Base-by-base conservation (phyloP, 2,888 invertebrate species). In the Limnephilus marmoratus region DNA sequence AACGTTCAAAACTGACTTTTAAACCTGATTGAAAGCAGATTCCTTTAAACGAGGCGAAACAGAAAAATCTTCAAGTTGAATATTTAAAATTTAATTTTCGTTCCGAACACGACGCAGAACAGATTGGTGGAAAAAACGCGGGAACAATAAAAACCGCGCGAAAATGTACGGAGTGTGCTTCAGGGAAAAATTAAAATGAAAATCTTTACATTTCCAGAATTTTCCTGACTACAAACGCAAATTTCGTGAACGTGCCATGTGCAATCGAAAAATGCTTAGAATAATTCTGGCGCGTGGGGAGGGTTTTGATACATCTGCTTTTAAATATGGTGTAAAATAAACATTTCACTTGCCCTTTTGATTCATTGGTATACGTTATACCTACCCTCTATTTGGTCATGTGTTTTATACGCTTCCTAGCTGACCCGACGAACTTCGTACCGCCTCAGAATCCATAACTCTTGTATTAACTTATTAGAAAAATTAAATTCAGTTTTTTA, bases 71-170 rank as follows among this genome's bases (percentile, higher is more conserved):
- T 45, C 41, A 90, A 37, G 45, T 31, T 81, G 34, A 81, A 82
- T 90, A 49, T 82, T 90, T 82, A 90, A 90, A 90, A 49, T 90
- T 90, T 90, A 81, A 90, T 90, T 82, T 82, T 82, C 90, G 31
- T 34, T 82, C 31, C 90, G 90, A 31, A 29, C 37, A 49, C 82
- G 90, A n/a, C 45, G 41, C 82, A 24, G n/a, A 45, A 37, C 45
- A 82, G 90, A 90, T 29, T 11, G 81, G 90, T 41, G 49, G 31
- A 41, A 82, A 80, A 89, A 68, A 24, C 88, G 9, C 88, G 80
- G 34, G 83, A 29, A 53, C 81, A 86, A 91, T 91, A 87, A 82
- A 68, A 82, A 88, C 80, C 68, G 11, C n/a, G n/a, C 68, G 81
- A 81, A 89, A 80, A 89, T 24, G 80, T n/a, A 24, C 81, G 34